Evolutionary conservation across 2,888 invertebrate genomes (phyloP), one percentile per base, ranked within the genome.

Genomic region (Chaetogeoica ovagalla): DNA sequence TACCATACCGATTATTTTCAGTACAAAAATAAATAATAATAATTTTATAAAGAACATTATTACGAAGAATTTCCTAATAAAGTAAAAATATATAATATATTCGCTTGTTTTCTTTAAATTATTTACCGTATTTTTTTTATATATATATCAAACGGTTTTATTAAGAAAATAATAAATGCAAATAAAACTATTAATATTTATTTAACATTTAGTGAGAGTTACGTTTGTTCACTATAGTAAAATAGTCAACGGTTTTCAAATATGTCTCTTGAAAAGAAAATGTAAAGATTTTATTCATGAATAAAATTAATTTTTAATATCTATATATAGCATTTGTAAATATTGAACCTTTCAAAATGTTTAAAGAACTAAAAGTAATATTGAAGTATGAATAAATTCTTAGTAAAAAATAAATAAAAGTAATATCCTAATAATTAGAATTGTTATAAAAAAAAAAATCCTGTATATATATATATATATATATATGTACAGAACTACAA

Each of bases 361-460:
- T 66, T 13, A 48, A 68, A 23, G 6, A 68, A 48, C 66, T 68
- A 68, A 68, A 69, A 55, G 23, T 19, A 52, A 52, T 23, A 69
- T 5, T 55, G 30, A 52, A 69, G 23, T 6, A 48, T 68, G 13
- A 23, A 23, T 11, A 19, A 69, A 5, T 19, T 19, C 9, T 55
- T 52, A 37, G 30, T 19, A 43, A 68, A 13, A 23, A 48, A 68
- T 68, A 68, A 17, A 17, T 43, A 43, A 21, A 59, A 7, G 11
- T 21, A 48, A 11, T 15, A 66, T 4, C n/a, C 19, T 11, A 39
- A 48, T 11, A 13, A 48, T n/a, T 39, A n/a, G 37, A 65, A 5
- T 19, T 39, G 30, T 65, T n/a, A 65, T n/a, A 13, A 65, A 65
- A 39, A 13, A 65, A 65, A 39, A 65, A 11, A 11, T 48, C 11